Conservation (phyloP, 2,113 vertebrate genomes). For the Vireo altiloquus region DNA sequence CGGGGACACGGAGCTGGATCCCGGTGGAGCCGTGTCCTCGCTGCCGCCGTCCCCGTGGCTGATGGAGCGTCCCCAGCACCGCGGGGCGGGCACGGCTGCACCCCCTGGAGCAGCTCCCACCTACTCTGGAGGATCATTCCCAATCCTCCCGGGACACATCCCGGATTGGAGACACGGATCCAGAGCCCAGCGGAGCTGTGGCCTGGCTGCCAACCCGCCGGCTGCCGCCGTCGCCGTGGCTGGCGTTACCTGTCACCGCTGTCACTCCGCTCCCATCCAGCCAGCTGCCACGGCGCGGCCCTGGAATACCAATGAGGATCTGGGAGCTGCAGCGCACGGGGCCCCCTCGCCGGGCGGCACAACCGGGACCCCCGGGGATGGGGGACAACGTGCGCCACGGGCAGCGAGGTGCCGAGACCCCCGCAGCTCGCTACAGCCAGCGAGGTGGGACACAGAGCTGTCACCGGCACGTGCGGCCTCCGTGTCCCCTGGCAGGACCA, state of each 20-base stretch:
- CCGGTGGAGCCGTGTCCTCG: not conserved
- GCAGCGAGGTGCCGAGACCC: not conserved
- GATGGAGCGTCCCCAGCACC: not conserved
- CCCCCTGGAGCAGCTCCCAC: not conserved
- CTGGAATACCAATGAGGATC: slow-evolving; percentile 55
- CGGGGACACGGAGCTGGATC: fast-evolving
- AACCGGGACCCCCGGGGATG: fast-evolving
- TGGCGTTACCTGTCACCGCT: slow-evolving; percentile 55
- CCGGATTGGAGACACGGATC: fast-evolving
- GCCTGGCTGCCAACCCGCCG: not conserved
- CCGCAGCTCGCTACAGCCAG: not conserved
- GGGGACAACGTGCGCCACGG: not conserved
- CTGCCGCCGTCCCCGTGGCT: not conserved
- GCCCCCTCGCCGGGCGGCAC: fast-evolving
- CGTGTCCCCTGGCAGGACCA: fast-evolving
- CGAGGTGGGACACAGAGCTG: fast-evolving
- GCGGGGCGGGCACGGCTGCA: not conserved
- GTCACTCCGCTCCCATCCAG: slow-evolving; percentile 9
- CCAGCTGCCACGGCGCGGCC: slow-evolving; percentile 47
- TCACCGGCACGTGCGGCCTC: fast-evolving
- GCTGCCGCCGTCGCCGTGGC: not conserved
- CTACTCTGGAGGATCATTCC: fast-evolving
- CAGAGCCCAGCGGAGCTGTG: not conserved
- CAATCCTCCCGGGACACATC: fast-evolving
- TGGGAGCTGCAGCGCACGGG: not conserved